Conservation (phyloP, 1,140 invertebrate genomes). For the Bradynema listronoti region DNA sequence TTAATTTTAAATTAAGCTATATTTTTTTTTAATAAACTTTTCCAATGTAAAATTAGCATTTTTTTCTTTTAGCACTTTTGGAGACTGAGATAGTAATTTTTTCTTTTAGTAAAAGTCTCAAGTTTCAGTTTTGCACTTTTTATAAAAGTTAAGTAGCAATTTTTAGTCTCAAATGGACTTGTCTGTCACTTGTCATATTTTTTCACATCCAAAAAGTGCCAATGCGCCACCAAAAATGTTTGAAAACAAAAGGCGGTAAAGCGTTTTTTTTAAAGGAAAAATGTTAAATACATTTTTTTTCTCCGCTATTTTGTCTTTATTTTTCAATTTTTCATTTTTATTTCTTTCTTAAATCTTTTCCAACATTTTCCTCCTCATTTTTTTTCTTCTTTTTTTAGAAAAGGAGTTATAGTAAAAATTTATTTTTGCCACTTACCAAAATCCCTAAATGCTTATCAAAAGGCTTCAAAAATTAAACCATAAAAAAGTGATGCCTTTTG, state of each 20-base stretch:
- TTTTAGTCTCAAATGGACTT: background rate
- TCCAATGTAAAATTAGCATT: background rate
- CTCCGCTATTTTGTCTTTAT: constrained; percentile 1
- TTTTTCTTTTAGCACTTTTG: background rate
- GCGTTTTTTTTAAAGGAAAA: background rate
- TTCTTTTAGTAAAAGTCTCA: background rate
- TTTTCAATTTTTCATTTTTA: background rate
- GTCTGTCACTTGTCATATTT: background rate
- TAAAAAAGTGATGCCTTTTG: too few species aligned
- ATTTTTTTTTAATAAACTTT: background rate
- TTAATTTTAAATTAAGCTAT: background rate
- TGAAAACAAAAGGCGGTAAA: background rate
- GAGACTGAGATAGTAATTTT: background rate
- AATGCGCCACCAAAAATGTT: too few species aligned
- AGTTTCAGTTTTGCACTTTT: background rate
- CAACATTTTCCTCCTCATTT: background rate
- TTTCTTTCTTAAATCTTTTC: background rate
- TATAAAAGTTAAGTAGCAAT: background rate
- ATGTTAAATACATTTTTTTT: background rate
- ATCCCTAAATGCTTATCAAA: too few species aligned
- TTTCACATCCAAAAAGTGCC: background rate
- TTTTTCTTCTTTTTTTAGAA: background rate
- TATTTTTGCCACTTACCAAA: too few species aligned
- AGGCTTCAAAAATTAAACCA: too few species aligned
- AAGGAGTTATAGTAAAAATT: too few species aligned